Conservation (phyloP, 1,140 invertebrate genomes). For the Lepidurus couesii region DNA sequence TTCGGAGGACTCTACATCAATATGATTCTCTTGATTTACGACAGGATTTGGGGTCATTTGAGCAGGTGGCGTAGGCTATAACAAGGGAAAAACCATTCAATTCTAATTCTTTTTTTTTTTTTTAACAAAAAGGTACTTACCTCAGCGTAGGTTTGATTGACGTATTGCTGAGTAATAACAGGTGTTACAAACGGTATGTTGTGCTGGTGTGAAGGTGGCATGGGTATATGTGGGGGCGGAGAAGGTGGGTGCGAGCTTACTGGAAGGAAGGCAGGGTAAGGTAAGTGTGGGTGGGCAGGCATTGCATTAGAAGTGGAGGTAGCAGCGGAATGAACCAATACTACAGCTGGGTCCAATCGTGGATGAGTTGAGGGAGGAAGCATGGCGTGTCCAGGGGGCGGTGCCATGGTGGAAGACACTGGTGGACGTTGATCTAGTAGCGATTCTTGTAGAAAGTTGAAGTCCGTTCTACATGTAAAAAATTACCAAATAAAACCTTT, state of each 20-base stretch:
- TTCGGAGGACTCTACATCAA: background rate
- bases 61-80: conserved; percentile 15
- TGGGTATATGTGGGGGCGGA: conserved; percentile 28
- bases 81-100: background rate
- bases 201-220: conserved; percentile 23
- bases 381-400: background rate
- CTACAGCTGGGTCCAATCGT: conserved; percentile 32
- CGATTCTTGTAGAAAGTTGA: conserved; percentile 34
- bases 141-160: background rate
- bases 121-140: background rate
- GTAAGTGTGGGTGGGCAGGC: conserved; percentile 26
- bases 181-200: conserved; percentile 22
- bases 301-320: conserved; percentile 20
- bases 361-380: conserved; percentile 26
- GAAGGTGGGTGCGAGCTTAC: conserved; percentile 19
- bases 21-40: conserved; percentile 2
- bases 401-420: conserved; percentile 30
- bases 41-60: background rate
- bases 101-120: background rate
- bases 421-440: conserved; percentile 28
- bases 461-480: conserved; percentile 28
- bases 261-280: conserved; percentile 7
- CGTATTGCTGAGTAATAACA: background rate
- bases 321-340: conserved; percentile 27
- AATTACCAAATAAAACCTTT: background rate